Conservation (phyloP, 2,797 vertebrate species). For the Florisuga fusca region DNA sequence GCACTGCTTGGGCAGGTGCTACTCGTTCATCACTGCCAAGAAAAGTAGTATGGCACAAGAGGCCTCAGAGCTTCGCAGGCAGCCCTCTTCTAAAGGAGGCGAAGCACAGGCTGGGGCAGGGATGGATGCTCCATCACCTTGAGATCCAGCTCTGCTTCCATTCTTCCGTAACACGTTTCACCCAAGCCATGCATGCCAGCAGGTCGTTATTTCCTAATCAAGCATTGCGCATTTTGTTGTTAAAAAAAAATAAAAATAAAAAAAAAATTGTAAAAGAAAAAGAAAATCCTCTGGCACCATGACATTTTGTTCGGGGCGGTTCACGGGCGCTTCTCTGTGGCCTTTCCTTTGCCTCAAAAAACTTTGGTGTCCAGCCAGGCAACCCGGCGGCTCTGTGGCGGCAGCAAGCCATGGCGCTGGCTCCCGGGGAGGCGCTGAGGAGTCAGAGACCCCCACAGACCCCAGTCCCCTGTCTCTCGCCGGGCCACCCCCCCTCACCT, state of each 20-base stretch:
- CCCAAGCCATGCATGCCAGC: rapidly evolving
- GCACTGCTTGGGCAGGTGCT: no score
- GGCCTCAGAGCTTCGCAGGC: rapidly evolving
- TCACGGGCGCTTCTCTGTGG: not conserved
- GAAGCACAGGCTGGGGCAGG: rapidly evolving
- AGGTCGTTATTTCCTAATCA: rapidly evolving
- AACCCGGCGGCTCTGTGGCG: not conserved
- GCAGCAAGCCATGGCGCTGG: no score
- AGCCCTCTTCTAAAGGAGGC: not conserved
- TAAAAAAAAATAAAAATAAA: no score
- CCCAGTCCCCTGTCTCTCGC: no score
- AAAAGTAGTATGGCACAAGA: rapidly evolving
- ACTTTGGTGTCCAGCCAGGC: rapidly evolving
- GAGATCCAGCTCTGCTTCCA: rapidly evolving
- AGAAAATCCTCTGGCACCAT: rapidly evolving
- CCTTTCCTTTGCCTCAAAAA: not conserved
- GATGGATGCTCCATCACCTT: rapidly evolving
- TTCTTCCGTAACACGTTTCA: rapidly evolving
- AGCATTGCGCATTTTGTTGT: not conserved
- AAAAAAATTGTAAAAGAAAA: no score
- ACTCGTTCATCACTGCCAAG: rapidly evolving
- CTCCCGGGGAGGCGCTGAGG: no score
- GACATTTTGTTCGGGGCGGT: rapidly evolving
- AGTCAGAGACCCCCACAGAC: no score
- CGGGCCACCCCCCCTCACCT: no score